Evolutionary conservation across 1,140 invertebrate genomes (phyloP), one percentile per base, ranked within the genome.

Genomic region (Eulimnadia texana): DNA sequence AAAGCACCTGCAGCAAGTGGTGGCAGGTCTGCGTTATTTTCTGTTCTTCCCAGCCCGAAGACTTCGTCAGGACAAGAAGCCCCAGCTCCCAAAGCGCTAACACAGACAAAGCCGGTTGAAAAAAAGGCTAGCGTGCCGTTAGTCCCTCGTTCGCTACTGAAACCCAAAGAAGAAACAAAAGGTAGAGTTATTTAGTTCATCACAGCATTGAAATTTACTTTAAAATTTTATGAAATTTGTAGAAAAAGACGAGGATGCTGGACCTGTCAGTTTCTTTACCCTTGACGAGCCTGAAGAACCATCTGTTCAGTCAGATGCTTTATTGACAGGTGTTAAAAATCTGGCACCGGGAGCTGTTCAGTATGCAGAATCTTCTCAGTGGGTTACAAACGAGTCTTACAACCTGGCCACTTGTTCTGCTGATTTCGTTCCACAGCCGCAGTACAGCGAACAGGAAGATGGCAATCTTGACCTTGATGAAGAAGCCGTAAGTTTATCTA

Each of bases 241-340:
- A 16, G 55, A 58, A 29, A 42, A 50, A n/a, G 60, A 61, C 28
- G 60, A 61, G 23, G 60, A 61, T 3, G 58, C 50, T 20, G 33
- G 20, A 22, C 24, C 27, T 16, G 50, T 53, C 16, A 33, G 55
- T 20, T 61, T 42, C 16, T 61, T 61, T n/a, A 33, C 60, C 13
- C 49, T 61, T 20, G 53, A 42, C 50, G 53, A 61, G 23, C 27
- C 60, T 28, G 51, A 50, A 3, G n/a, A n/a, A n/a, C n/a, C n/a
- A n/a, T n/a, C n/a, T n/a, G n/a, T n/a, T n/a, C n/a, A n/a, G n/a
- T n/a, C n/a, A n/a, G n/a, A n/a, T n/a, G n/a, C n/a, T n/a, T n/a
- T n/a, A n/a, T n/a, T n/a, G n/a, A n/a, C n/a, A n/a, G n/a, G n/a
- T n/a, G n/a, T n/a, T 54, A 22, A 54, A 54, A 29, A 16, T 58